A percentile compares a stretch with the other conserved stretches of the same genome.
Conservation (phyloP, 2,797 vertebrate species). For the Buphagus erythrorhynchus region DNA sequence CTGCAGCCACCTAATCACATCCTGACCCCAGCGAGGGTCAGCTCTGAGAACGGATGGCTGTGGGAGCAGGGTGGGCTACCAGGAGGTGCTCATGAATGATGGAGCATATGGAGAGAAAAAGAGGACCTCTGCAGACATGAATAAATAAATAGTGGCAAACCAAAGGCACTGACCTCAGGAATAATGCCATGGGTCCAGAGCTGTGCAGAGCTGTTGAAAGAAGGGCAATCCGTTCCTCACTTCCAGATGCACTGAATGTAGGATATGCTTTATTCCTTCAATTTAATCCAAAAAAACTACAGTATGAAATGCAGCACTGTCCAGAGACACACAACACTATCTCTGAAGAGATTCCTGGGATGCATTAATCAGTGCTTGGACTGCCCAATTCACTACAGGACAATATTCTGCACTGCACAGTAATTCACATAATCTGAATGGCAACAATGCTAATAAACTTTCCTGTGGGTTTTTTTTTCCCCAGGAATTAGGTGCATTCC, state of each 20-base stretch:
- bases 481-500: not conserved
- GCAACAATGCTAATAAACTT: not conserved
- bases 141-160: constrained; percentile 37
- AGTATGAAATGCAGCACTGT: not conserved
- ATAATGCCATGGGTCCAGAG: not conserved
- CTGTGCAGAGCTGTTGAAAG: not conserved
- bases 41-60: not conserved
- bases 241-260: not conserved
- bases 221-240: not conserved
- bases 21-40: constrained; percentile 35
- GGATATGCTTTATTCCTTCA: not conserved
- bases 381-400: not conserved
- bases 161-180: constrained; percentile 12
- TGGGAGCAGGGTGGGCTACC: constrained; percentile 52
- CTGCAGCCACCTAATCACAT: constrained; percentile 34
- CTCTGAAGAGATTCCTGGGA: not conserved
- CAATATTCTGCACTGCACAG: not conserved
- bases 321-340: not conserved
- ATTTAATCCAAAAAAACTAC: not conserved
- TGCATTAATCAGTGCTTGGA: not conserved
- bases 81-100: constrained; percentile 19
- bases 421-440: not conserved
- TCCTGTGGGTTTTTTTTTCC: rapidly evolving
- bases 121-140: not conserved
- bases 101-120: constrained; percentile 14